Base-by-base conservation (phyloP, 2,113 vertebrate species). In the Erythrolamprus reginae region DNA sequence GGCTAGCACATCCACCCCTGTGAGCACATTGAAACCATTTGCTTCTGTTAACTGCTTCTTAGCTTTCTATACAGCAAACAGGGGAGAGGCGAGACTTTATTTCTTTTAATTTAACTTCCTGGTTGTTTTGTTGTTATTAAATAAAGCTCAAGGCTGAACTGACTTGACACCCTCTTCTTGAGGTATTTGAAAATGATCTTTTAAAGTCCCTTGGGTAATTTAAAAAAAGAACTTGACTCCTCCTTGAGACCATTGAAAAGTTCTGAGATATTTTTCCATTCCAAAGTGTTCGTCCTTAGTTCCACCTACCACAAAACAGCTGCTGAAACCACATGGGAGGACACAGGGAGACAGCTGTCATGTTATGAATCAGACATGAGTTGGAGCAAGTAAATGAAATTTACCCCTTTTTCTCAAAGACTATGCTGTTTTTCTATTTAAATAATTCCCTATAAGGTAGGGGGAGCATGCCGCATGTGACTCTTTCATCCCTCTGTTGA, bases 291-390 rank as follows among this genome's bases (percentile, higher is more conserved):
- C 50, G 85, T 82, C 70, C 12, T 88, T 70, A 17, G 4, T 33
- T 89, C 87, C 61, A 15, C 58, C 82, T 50, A 82, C 52, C 52
- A 12, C 0, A 12, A 42, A 95, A 89, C 94, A 95, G 94, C 95
- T 96, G 95, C 84, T 87, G 84, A 89, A 58, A 92, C 90, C 94
- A 92, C 93, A 77, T 94, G 94, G 93, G 95, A 94, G 94, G 91
- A 10, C 82, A 77, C 82, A 82, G 53, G 92, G 94, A 96, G 93
- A 93, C 94, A 92, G 61, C 93, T 93, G 95, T 87, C 94, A 94
- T 0, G 1, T 94, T 13, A 88, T 93, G 95, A 96, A 92, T 95
- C 93, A 94, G 52, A 84, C 51, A 53, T 3, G 7, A 33, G 47
- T 47, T 85, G 86, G 26, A 90, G 89, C 84, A 92, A 87, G 89